phyloP scores from a whole-genome alignment of 2,797 vertebrate genomes.

The Rallus crepitans region DNA sequence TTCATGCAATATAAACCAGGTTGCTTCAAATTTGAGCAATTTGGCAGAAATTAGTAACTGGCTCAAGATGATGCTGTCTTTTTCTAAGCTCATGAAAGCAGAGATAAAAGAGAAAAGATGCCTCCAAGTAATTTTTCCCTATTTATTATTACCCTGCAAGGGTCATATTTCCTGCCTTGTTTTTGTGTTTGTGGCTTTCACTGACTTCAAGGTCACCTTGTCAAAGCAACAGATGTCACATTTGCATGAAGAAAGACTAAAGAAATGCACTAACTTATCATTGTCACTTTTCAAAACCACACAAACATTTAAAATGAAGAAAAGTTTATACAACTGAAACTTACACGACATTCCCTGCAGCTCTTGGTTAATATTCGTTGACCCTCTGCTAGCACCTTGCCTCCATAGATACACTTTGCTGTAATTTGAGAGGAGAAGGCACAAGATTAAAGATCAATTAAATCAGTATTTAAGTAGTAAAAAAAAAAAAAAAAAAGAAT shows the following conservation, averaged over 20 bases:
- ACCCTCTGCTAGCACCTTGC: conserved; percentile 89
- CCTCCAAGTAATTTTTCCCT: not conserved
- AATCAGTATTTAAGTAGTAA: not conserved
- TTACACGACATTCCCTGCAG: conserved; percentile 95
- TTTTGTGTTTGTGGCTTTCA: not conserved
- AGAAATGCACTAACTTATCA: conserved; percentile 9
- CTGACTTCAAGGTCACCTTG: not conserved
- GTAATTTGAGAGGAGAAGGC: conserved; percentile 25
- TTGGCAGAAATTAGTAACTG: not conserved
- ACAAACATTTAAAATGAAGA: not conserved
- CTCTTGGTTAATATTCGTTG: conserved; percentile 87
- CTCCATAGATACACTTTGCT: conserved; percentile 92
- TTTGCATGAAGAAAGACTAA: conserved; percentile 21
- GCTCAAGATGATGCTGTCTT: not conserved
- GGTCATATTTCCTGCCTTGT: not conserved
- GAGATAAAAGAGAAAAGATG: not conserved
- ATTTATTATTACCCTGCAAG: not conserved
- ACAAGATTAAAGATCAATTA: not conserved
- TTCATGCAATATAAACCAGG: not conserved
- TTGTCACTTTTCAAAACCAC: not conserved
- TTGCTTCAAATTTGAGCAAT: not conserved
- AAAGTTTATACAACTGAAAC: conserved; percentile 35
- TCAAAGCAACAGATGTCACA: not conserved
- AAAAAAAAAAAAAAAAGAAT: not conserved
- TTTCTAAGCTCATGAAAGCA: not conserved